Conservation (phyloP, 2,113 vertebrate species). For the Sterrhoptilus dennistouni region DNA sequence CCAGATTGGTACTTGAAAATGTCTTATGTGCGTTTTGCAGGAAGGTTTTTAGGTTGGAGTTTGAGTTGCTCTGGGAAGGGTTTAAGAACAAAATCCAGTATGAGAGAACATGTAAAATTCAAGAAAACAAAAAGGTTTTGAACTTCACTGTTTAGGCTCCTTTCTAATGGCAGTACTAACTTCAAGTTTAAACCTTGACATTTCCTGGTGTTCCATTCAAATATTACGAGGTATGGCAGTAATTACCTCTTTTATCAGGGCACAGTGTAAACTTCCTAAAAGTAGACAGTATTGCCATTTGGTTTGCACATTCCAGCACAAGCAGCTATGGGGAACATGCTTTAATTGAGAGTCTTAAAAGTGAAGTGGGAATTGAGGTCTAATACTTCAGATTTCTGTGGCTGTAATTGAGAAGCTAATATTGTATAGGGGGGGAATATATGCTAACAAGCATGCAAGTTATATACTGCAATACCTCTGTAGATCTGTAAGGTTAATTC, state of each 20-base stretch:
- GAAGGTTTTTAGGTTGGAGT: background rate
- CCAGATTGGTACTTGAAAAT: background rate
- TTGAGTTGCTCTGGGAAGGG: background rate
- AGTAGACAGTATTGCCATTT: background rate
- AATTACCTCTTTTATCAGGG: constrained; percentile 2
- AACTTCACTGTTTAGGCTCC: background rate
- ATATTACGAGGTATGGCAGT: background rate
- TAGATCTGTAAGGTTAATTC: background rate
- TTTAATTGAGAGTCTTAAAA: background rate
- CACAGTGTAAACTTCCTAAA: background rate
- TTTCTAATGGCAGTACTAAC: background rate
- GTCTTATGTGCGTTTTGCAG: background rate
- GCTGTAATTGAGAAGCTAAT: constrained; percentile 4
- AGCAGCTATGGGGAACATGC: background rate
- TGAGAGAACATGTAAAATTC: background rate
- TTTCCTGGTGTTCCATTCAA: constrained; percentile 16
- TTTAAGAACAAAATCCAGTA: background rate
- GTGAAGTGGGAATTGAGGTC: background rate
- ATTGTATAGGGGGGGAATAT: background rate
- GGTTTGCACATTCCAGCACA: background rate
- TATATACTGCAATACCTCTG: background rate
- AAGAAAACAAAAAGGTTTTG: background rate
- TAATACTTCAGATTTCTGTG: constrained; percentile 13
- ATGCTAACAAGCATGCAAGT: background rate
- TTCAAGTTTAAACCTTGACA: background rate